Conservation (phyloP, 2,888 invertebrate genomes). For the Molanna angustata region DNA sequence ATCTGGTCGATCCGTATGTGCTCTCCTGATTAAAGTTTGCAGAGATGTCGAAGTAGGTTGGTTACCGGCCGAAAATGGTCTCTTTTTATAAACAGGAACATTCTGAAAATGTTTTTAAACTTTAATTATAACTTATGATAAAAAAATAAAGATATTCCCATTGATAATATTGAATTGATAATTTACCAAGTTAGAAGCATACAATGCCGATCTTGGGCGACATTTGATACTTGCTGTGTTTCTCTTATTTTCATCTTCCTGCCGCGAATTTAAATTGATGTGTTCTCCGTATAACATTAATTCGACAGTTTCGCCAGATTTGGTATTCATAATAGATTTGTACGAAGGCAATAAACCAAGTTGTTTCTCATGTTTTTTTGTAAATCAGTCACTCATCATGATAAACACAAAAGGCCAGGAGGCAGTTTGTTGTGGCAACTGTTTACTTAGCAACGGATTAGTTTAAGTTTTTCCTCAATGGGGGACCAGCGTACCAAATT, state of each 20-base stretch:
- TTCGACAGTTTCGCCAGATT: slow-evolving; percentile 5
- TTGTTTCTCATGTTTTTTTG: too few species aligned
- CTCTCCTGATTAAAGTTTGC: slow-evolving; percentile 21
- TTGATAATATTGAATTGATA: neutral
- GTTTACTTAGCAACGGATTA: slow-evolving; percentile 17
- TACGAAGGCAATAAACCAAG: neutral
- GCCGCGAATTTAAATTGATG: slow-evolving; percentile 25
- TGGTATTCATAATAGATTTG: neutral
- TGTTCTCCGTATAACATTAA: slow-evolving; percentile 30
- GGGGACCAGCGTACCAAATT: too few species aligned
- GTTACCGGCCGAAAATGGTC: slow-evolving; percentile 32
- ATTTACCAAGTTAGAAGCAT: slow-evolving; percentile 25
- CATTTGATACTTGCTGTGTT: neutral
- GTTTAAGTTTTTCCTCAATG: too few species aligned
- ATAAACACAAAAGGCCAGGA: too few species aligned
- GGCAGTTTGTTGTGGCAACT: slow-evolving; percentile 26
- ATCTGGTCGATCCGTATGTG: slow-evolving; percentile 21
- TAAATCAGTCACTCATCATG: too few species aligned
- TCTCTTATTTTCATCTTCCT: slow-evolving; percentile 20
- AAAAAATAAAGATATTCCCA: neutral
- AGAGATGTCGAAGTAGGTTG: slow-evolving; percentile 26
- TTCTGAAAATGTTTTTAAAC: slow-evolving; percentile 15
- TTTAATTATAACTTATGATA: neutral
- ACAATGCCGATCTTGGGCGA: slow-evolving; percentile 28
- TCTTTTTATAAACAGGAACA: slow-evolving; percentile 20